A percentile compares a stretch with the other conserved stretches of the same genome.
Evolutionary conservation across 2,113 vertebrate species (phyloP).

Genomic region (Pipa parva): DNA sequence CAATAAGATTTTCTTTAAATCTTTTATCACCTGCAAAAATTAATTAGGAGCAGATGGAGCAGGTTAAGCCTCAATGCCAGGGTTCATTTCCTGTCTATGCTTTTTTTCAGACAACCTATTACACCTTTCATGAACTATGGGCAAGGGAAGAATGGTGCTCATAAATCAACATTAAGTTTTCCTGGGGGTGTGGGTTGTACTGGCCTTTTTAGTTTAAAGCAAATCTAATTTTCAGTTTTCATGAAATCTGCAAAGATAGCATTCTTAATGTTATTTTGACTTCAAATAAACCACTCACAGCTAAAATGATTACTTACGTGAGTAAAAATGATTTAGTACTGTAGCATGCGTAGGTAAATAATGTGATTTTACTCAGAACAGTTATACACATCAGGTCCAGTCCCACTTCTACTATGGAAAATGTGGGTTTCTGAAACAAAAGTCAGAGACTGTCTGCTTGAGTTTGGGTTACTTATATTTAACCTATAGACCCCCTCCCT

Average conservation of each 20-base stretch:
- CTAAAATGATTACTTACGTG: conserved; percentile 57
- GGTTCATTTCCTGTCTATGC: conserved; percentile 98
- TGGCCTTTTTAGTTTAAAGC: conserved; percentile 61
- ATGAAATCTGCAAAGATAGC: conserved; percentile 64
- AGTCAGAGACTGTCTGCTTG: too few relatives aligned
- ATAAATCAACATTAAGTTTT: conserved; percentile 81
- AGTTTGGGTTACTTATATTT: too few relatives aligned
- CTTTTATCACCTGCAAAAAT: conserved; percentile 96
- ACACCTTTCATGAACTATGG: conserved; percentile 87
- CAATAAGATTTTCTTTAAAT: conserved; percentile 85
- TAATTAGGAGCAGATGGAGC: conserved; percentile 96
- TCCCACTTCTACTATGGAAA: too few relatives aligned
- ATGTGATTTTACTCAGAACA: too few relatives aligned
- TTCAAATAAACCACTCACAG: conserved; percentile 71
- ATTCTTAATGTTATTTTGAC: conserved; percentile 67
- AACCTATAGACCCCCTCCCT: too few relatives aligned
- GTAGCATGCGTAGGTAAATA: too few relatives aligned
- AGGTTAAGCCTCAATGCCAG: conserved; percentile 90
- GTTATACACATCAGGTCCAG: too few relatives aligned
- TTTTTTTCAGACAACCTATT: conserved; percentile 94
- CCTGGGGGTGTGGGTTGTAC: conserved; percentile 57
- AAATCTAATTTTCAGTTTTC: conserved; percentile 70
- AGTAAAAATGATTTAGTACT: conserved; percentile 55
- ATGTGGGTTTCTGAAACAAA: too few relatives aligned
- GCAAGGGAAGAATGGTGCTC: conserved; percentile 72